Percentiles rank a stretch among this genome's conserved stretches.
phyloP scores from a whole-genome alignment of 2,888 invertebrate species.

The Andricus curvator region DNA sequence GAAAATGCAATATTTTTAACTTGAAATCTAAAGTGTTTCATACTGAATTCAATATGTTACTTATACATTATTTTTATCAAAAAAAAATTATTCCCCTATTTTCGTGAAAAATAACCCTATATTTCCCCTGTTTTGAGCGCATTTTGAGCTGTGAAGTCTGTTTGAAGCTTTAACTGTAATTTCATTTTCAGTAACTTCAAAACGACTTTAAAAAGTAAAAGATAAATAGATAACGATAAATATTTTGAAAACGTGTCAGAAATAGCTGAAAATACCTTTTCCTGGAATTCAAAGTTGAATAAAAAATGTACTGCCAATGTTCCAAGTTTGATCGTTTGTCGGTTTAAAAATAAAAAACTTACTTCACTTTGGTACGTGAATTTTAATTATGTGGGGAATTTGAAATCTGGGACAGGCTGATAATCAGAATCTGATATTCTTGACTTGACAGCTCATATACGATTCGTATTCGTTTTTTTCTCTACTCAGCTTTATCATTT shows the following conservation, averaged over 20 bases:
- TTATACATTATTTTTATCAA: too few species aligned
- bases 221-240: not conserved
- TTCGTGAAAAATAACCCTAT: too few species aligned
- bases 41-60: too few species aligned
- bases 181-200: too few species aligned
- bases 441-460: conserved; percentile 14
- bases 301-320: conserved; percentile 22
- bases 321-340: conserved; percentile 19
- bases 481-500: not conserved
- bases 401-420: conserved; percentile 6
- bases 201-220: not conserved
- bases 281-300: not conserved
- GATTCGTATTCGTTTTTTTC: conserved; percentile 10
- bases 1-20: too few species aligned
- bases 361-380: conserved; percentile 16
- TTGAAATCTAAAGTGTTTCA: too few species aligned
- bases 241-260: not conserved
- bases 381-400: conserved; percentile 19
- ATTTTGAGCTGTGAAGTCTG: too few species aligned
- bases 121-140: too few species aligned
- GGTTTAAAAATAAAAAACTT: conserved; percentile 13
- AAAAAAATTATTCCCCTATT: too few species aligned
- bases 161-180: too few species aligned
- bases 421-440: conserved; percentile 22
- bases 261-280: not conserved